These are phyloP conservation scores for Natator depressus DNA, from an alignment of 2,113 vertebrate genomes.

Conservation along the genomic window DNA sequence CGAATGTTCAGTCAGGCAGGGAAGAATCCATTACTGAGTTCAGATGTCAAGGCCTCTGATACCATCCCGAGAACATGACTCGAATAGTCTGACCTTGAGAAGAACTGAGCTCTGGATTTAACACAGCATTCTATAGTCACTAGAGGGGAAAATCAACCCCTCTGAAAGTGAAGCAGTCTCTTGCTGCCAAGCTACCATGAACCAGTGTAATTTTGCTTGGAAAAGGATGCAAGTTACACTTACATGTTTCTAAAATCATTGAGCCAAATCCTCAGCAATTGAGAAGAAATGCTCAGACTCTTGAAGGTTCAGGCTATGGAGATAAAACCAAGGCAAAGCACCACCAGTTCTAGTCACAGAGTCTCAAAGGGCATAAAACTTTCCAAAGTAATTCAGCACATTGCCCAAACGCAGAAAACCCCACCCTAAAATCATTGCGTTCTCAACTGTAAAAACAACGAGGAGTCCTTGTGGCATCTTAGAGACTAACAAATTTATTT, in stretches of 20 bases:
- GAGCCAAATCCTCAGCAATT: neutral
- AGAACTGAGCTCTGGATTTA: neutral
- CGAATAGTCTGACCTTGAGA: neutral
- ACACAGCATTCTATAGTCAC: neutral
- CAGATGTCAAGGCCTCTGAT: neutral
- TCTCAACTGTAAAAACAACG: neutral
- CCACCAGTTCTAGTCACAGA: neutral
- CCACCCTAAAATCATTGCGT: neutral
- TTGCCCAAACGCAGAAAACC: neutral
- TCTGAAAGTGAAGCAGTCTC: neutral
- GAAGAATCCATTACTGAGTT: neutral
- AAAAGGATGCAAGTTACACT: neutral
- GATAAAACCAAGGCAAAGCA: neutral
- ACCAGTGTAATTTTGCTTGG: neutral
- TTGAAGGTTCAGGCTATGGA: neutral
- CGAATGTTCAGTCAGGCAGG: neutral
- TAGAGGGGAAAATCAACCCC: constrained; percentile 1
- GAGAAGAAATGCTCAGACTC: neutral
- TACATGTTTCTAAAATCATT: neutral
- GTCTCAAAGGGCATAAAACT: neutral
- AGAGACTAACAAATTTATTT: too few species aligned
- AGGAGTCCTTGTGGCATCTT: too few species aligned
- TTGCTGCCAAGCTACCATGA: neutral
- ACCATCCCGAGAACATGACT: neutral
- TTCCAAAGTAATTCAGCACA: neutral